Conservation (phyloP, 1,140 invertebrate species). For the Psilanteris sp. region DNA sequence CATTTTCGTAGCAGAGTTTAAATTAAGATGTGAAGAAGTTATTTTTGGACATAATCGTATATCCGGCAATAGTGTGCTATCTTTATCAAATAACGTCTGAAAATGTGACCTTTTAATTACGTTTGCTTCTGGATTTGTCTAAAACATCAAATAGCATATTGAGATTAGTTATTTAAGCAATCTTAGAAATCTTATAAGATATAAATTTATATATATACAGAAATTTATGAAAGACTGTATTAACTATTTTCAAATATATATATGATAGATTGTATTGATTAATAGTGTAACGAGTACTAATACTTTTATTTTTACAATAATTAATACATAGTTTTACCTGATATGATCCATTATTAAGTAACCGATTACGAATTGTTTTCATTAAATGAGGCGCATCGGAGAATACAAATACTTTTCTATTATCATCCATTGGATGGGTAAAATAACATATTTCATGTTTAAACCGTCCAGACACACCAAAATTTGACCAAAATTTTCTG, state of each 20-base stretch:
- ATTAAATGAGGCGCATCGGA: background rate
- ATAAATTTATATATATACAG: too few relatives aligned
- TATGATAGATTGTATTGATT: too few relatives aligned
- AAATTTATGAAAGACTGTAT: too few relatives aligned
- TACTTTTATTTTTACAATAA: too few relatives aligned
- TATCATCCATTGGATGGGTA: background rate
- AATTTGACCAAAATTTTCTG: constrained; percentile 11
- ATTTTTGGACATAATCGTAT: constrained; percentile 17
- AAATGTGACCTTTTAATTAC: constrained; percentile 10
- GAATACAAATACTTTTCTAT: background rate
- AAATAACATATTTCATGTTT: background rate
- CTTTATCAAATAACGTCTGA: background rate
- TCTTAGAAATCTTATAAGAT: too few relatives aligned
- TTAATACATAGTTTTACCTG: constrained; percentile 1
- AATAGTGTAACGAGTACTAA: too few relatives aligned
- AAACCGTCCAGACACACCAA: constrained; percentile 6
- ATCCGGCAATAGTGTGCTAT: constrained; percentile 1
- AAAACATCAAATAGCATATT: too few relatives aligned
- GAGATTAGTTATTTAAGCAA: too few relatives aligned
- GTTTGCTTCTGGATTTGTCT: background rate
- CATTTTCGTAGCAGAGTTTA: constrained; percentile 27
- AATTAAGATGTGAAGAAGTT: constrained; percentile 5
- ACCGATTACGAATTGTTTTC: constrained; percentile 5
- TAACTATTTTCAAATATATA: too few relatives aligned
- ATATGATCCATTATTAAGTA: constrained; percentile 1